These are phyloP conservation scores for Limnephilus auricula DNA, from an alignment of 2,888 invertebrate species.

Conservation along the genomic window DNA sequence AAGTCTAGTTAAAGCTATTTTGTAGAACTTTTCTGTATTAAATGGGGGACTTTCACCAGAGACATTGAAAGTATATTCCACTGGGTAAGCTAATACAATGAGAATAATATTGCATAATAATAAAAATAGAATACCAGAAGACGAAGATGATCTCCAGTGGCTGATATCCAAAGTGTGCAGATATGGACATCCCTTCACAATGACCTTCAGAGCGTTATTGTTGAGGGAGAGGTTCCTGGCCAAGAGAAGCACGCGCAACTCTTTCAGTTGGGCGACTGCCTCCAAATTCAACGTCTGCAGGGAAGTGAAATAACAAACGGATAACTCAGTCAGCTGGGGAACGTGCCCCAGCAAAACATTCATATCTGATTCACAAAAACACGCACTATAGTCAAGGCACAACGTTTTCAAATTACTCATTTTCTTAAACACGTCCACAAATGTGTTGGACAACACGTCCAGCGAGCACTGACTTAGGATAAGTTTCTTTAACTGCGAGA, in stretches of 20 bases:
- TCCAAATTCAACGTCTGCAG: conserved; percentile 70
- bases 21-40: not conserved
- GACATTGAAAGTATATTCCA: not conserved
- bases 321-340: conserved; percentile 72
- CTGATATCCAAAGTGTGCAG: conserved; percentile 75
- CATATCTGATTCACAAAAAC: conserved; percentile 16
- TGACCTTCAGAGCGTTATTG: conserved; percentile 75
- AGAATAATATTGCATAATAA: too few species aligned
- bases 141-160: conserved; percentile 16
- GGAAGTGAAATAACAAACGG: conserved; percentile 71
- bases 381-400: conserved; percentile 43
- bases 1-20: not conserved
- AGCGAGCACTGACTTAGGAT: conserved; percentile 48
- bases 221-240: conserved; percentile 75
- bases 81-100: not conserved
- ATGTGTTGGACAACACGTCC: not conserved
- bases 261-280: conserved; percentile 72
- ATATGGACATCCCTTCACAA: conserved; percentile 75
- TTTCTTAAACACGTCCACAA: conserved; percentile 19
- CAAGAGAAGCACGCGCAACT: conserved; percentile 74
- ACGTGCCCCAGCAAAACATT: conserved; percentile 71
- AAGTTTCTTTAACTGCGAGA: conserved; percentile 46
- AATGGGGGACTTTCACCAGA: not conserved
- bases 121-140: conserved; percentile 16
- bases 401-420: conserved; percentile 51